Evolutionary conservation across 2,797 vertebrate genomes (phyloP).

Genomic region (Tenualosa thibaudeaui): DNA sequence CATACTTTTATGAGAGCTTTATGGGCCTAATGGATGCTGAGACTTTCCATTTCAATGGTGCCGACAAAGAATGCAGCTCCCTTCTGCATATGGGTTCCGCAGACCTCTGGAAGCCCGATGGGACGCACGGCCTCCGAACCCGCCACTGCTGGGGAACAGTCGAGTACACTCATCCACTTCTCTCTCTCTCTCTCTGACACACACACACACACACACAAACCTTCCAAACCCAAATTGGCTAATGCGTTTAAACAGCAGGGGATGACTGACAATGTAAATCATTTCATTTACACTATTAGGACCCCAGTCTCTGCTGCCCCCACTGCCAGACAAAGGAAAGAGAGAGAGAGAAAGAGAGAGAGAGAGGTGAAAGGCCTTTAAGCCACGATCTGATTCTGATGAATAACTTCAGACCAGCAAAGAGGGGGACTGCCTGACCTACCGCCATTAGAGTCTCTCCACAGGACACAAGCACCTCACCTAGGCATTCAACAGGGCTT

Average conservation of each 20-base stretch:
- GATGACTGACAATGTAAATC: slow-evolving; percentile 25
- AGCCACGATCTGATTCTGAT: neutral
- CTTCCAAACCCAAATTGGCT: slow-evolving; percentile 29
- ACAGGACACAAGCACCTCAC: too few species aligned
- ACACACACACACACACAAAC: too few species aligned
- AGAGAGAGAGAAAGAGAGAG: neutral
- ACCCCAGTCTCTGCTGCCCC: slow-evolving; percentile 16
- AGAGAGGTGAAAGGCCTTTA: neutral
- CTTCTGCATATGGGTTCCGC: slow-evolving; percentile 50
- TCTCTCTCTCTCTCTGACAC: slow-evolving; percentile 9
- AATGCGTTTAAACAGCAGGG: slow-evolving; percentile 47
- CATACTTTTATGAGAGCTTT: slow-evolving; percentile 70
- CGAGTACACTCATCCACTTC: too few species aligned
- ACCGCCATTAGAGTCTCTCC: too few species aligned
- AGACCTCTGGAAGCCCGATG: slow-evolving; percentile 1
- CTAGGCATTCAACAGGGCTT: too few species aligned
- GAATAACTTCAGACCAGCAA: neutral
- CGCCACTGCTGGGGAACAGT: slow-evolving; percentile 30
- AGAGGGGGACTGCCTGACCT: neutral
- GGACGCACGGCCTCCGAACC: slow-evolving; percentile 28
- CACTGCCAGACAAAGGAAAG: neutral
- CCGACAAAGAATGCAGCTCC: slow-evolving; percentile 66
- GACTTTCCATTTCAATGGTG: slow-evolving; percentile 62
- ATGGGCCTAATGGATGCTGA: slow-evolving; percentile 66
- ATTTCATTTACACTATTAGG: slow-evolving; percentile 43